phyloP scores from a whole-genome alignment of 2,797 vertebrate genomes.

The Petrocephalus schoutedeni region DNA sequence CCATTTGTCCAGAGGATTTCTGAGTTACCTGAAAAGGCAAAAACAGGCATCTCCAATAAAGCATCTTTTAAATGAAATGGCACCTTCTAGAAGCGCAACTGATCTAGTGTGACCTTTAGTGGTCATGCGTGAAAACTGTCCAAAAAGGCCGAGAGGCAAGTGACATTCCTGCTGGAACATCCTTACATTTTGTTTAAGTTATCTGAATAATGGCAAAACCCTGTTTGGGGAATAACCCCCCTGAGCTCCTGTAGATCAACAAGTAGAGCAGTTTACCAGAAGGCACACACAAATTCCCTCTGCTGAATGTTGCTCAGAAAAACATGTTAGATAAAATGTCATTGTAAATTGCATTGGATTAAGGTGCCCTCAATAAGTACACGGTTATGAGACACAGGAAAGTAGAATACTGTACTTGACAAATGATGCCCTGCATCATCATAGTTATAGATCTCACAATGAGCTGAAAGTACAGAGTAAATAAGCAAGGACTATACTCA shows the following conservation, averaged over 20 bases:
- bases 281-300: not conserved
- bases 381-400: not conserved
- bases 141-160: not conserved
- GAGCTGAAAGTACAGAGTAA: not conserved
- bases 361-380: not conserved
- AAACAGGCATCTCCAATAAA: not conserved
- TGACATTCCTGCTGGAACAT: not conserved
- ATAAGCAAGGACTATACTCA: constrained; percentile 57
- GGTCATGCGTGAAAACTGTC: not conserved
- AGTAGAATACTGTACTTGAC: not conserved
- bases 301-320: not conserved
- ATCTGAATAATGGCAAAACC: not conserved
- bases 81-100: not conserved
- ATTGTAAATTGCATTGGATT: not conserved
- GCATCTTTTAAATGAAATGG: not conserved
- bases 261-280: not conserved
- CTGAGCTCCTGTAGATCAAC: not conserved
- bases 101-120: not conserved
- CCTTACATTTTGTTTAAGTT: not conserved
- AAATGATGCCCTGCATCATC: not conserved
- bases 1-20: constrained; percentile 46
- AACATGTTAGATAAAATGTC: not conserved
- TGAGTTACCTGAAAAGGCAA: constrained; percentile 50
- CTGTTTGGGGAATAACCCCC: not conserved
- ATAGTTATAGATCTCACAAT: not conserved